phyloP scores from a whole-genome alignment of 2,797 vertebrate genomes.

The Aphelocoma californica region DNA sequence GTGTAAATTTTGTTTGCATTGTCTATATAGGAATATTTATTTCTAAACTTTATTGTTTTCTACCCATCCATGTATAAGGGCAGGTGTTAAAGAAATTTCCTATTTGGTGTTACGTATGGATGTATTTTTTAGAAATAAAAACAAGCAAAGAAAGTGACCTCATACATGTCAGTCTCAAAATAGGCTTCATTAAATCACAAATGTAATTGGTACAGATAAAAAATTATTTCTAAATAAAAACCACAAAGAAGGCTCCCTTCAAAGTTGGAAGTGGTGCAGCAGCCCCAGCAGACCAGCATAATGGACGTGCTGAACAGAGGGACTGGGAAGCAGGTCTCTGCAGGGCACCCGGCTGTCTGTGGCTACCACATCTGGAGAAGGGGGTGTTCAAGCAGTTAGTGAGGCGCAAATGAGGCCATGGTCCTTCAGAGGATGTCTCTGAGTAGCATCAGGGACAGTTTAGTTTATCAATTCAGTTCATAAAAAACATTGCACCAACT shows the following conservation, averaged over 20 bases:
- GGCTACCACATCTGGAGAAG: not conserved
- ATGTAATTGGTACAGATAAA: not conserved
- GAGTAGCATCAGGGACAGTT: not conserved
- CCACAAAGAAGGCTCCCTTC: not conserved
- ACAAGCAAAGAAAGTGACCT: not conserved
- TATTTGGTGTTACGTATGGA: not conserved
- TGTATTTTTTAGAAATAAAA: not conserved
- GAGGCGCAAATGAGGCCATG: not conserved
- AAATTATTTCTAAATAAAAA: not conserved
- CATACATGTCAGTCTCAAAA: not conserved
- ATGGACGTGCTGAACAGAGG: not conserved
- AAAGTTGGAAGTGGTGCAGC: not conserved
- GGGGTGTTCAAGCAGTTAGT: not conserved
- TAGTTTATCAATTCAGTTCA: not conserved
- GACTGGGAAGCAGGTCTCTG: not conserved
- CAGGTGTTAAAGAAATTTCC: not conserved
- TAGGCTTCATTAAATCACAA: not conserved
- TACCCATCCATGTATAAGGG: not conserved
- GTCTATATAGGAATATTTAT: not conserved
- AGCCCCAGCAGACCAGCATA: rapidly evolving
- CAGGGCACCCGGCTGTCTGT: rapidly evolving
- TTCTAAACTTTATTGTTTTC: not conserved
- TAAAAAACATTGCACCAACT: not conserved
- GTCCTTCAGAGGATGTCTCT: not conserved
- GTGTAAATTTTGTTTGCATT: not conserved